Evolutionary conservation across 1,140 invertebrate species (phyloP), one percentile per base, ranked within the genome.

Genomic region (Aphelinus certus): DNA sequence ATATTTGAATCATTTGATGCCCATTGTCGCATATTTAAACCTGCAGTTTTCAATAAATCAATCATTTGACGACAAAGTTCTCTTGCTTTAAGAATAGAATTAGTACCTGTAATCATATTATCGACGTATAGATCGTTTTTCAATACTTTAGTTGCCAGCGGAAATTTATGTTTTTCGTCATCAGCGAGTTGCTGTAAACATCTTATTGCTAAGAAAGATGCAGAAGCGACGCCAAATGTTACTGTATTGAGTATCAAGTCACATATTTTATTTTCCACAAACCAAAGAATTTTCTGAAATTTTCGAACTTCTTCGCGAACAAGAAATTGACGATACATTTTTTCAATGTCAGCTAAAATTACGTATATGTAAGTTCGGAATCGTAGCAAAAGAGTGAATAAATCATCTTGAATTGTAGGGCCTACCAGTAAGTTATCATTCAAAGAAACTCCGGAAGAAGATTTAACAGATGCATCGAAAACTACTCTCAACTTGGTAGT

Each of bases 371-470:
- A 46, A 9, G 51, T 7, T 3, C 63, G 71, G 53, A 73, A 82
- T 3, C 73, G 70, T 0, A 80, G n/a, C 2, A 82, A 2, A 51
- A 78, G 43, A 7, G 63, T 10, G 45, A 76, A 48, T 6, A 82
- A 42, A 10, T 64, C 45, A 2, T 78, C 74, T 47, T 81, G 81
- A 2, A 85, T 73, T 46, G 80, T 79, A 0, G 83, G 84, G 7
- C 80, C 80, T 0, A 78, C 65, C 51, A 77, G 9, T 2, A 81
- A 56, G 1, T 42, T 56, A 3, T 80, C 61, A 56, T 81, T 80
- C 1, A 81, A 60, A 1, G 79, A 79, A 2, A 65, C 3, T 4
- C 71, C 76, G 10, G 0, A 61, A 1, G 81, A 85, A 0, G 84
- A 82, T 66, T 66, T 66, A 3, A 49, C 64, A 2, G 64, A 66